A percentile compares a stretch with the other conserved stretches of the same genome.
These are phyloP conservation scores for Tenthredo mesomela DNA, from an alignment of 2,888 invertebrate genomes.

Conservation along the genomic window DNA sequence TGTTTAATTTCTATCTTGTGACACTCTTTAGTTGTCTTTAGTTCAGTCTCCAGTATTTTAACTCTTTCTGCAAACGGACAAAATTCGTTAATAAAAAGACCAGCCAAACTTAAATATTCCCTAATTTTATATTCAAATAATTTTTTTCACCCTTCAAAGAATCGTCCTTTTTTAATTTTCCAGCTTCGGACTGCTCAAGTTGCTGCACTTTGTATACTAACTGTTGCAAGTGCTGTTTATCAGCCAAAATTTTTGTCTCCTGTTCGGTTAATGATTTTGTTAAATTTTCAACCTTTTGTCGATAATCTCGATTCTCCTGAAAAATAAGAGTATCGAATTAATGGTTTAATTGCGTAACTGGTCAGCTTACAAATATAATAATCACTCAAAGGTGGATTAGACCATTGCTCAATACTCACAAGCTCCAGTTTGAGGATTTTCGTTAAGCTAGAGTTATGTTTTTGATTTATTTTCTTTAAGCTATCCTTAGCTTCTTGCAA, in stretches of 20 bases:
- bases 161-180: neutral
- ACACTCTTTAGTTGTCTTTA: slow-evolving; percentile 58
- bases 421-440: slow-evolving; percentile 65
- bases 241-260: slow-evolving; percentile 62
- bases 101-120: neutral
- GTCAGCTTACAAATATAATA: neutral
- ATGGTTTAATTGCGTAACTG: neutral
- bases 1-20: slow-evolving; percentile 53
- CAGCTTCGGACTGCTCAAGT: slow-evolving; percentile 56
- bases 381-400: neutral
- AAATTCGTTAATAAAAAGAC: neutral
- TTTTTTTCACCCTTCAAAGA: slow-evolving; percentile 62
- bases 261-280: slow-evolving; percentile 57
- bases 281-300: slow-evolving; percentile 57
- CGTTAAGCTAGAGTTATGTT: slow-evolving; percentile 60
- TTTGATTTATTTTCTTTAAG: slow-evolving; percentile 58
- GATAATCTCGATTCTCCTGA: slow-evolving; percentile 62
- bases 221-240: slow-evolving; percentile 66
- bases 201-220: slow-evolving; percentile 66
- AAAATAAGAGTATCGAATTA: neutral
- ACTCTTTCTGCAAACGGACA: slow-evolving; percentile 61
- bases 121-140: neutral
- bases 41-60: slow-evolving; percentile 62
- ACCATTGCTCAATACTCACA: slow-evolving; percentile 59
- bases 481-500: slow-evolving; percentile 59